Conservation (phyloP, 92 coral and sea anemone species). For the Metridium senile region DNA sequence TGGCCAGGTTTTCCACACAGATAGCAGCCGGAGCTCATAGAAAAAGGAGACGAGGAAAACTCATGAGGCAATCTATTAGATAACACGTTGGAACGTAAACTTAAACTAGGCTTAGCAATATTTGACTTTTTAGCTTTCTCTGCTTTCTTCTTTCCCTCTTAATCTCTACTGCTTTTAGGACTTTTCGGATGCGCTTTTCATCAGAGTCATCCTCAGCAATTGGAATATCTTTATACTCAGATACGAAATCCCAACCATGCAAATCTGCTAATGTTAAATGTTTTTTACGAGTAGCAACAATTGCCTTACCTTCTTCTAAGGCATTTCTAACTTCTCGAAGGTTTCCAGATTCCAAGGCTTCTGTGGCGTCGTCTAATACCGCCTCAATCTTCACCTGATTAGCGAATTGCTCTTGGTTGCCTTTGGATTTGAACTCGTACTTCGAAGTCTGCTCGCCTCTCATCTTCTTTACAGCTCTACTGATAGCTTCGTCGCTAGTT, state of each 20-base stretch:
- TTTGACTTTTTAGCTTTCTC: conserved; percentile 10
- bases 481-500: conserved; percentile 27
- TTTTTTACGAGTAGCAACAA: conserved; percentile 9
- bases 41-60: not conserved
- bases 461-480: conserved; percentile 28
- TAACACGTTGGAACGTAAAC: not conserved
- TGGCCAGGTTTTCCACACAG: conserved; percentile 29
- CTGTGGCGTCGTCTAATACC: conserved; percentile 4
- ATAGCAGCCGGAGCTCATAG: conserved; percentile 1
- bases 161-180: conserved; percentile 17
- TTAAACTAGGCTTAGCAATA: not conserved
- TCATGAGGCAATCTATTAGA: not conserved
- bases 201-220: conserved; percentile 45
- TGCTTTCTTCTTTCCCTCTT: conserved; percentile 34
- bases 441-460: conserved; percentile 14
- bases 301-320: conserved; percentile 29
- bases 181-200: conserved; percentile 39
- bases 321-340: conserved; percentile 16
- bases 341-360: not conserved
- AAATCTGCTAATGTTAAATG: conserved; percentile 20
- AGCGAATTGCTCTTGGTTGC: conserved; percentile 26
- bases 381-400: conserved; percentile 17
- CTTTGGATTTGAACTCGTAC: conserved; percentile 37
- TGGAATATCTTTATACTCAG: conserved; percentile 27
- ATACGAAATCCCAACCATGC: conserved; percentile 34